phyloP scores from a whole-genome alignment of 2,113 vertebrate genomes.

The Fregetta grallaria region DNA sequence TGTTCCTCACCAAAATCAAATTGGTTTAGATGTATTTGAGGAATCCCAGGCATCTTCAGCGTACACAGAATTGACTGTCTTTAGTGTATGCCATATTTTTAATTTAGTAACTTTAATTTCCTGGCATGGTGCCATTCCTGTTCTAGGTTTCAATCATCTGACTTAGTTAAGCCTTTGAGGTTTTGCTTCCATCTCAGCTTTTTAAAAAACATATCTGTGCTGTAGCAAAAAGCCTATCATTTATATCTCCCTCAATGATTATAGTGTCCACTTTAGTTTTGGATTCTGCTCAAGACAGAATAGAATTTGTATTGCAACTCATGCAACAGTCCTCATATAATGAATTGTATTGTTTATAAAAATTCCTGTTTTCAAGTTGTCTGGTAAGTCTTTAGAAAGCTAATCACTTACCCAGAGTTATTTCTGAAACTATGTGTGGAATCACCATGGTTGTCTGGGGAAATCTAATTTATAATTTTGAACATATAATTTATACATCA shows the following conservation, averaged over 20 bases:
- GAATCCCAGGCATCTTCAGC: neutral
- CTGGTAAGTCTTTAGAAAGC: conserved; percentile 56
- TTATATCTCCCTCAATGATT: neutral
- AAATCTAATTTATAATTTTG: conserved; percentile 69
- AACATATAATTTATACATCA: conserved; percentile 57
- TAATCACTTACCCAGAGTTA: conserved; percentile 44
- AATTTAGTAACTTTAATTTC: neutral
- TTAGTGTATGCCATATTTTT: neutral
- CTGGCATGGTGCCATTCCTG: neutral
- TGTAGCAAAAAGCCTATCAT: neutral
- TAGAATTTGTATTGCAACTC: conserved; percentile 24
- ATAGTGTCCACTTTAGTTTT: conserved; percentile 39
- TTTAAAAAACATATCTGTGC: neutral
- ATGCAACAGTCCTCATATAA: conserved; percentile 35
- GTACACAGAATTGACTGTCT: neutral
- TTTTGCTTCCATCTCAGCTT: neutral
- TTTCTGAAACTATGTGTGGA: conserved; percentile 64
- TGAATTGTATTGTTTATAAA: conserved; percentile 32
- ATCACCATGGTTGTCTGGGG: conserved; percentile 66
- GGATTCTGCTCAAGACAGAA: neutral
- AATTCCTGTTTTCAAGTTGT: conserved; percentile 65
- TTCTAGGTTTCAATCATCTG: neutral
- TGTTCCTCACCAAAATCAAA: neutral
- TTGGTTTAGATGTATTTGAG: neutral
- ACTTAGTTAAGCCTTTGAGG: neutral